A percentile compares a stretch with the other conserved stretches of the same genome.
These are phyloP conservation scores for Platalea minor DNA, from an alignment of 2,797 vertebrate species.

Conservation along the genomic window DNA sequence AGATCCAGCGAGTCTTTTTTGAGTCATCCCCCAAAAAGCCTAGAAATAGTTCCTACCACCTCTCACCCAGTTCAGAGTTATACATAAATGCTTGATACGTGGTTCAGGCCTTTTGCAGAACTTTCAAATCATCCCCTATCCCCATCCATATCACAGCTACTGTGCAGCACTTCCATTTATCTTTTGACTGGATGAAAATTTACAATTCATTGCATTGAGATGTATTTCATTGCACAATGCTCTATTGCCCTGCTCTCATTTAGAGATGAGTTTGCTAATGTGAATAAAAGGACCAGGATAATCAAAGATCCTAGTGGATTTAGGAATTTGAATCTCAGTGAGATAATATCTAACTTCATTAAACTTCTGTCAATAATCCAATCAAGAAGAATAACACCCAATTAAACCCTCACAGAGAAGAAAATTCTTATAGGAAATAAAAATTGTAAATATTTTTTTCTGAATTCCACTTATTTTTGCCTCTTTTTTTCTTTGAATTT, in stretches of 20 bases:
- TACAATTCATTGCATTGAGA: neutral
- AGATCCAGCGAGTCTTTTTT: neutral
- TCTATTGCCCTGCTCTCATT: neutral
- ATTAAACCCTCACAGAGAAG: neutral
- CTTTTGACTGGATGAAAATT: neutral
- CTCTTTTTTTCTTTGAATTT: neutral
- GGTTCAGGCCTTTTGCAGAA: neutral
- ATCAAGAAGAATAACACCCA: neutral
- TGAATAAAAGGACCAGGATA: neutral
- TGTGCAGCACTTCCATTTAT: neutral
- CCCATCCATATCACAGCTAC: neutral
- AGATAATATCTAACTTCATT: neutral
- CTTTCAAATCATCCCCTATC: neutral
- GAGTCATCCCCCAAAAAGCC: too few species aligned
- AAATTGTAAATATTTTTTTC: neutral
- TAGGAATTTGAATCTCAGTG: neutral
- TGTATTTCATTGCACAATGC: neutral
- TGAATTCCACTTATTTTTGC: neutral
- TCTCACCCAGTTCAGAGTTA: neutral
- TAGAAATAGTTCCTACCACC: neutral
- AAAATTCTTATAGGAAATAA: neutral
- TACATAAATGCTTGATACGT: neutral
- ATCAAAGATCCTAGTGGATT: neutral
- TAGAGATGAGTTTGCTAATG: neutral
- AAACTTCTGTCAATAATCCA: slow-evolving; percentile 7